Percentiles rank a stretch among this genome's conserved stretches.
These are phyloP conservation scores for Eupristina koningsbergeri DNA, from an alignment of 1,140 invertebrate genomes.

Conservation along the genomic window DNA sequence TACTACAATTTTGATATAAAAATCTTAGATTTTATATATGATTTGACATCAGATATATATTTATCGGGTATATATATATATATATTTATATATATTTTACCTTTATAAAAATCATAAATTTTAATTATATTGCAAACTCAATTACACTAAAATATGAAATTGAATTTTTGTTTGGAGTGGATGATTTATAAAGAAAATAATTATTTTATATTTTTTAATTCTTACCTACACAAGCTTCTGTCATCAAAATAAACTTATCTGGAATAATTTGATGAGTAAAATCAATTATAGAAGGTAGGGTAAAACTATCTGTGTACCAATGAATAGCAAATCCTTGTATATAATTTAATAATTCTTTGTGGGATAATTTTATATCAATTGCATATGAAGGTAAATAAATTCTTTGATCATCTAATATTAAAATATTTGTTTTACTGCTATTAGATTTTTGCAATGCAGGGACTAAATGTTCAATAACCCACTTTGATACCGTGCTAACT, in stretches of 20 bases:
- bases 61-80: too few relatives aligned
- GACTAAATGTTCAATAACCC: constrained; percentile 80
- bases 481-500: constrained; percentile 71
- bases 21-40: too few relatives aligned
- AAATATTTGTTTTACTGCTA: constrained; percentile 76
- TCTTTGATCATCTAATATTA: constrained; percentile 84
- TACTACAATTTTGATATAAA: constrained; percentile 73
- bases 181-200: neutral
- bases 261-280: constrained; percentile 76
- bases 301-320: constrained; percentile 78
- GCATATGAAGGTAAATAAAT: constrained; percentile 76
- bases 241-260: constrained; percentile 83
- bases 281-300: constrained; percentile 74
- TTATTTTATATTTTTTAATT: neutral
- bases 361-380: constrained; percentile 8
- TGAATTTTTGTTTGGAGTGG: too few relatives aligned
- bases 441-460: constrained; percentile 78
- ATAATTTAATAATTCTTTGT: constrained; percentile 64
- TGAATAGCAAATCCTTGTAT: constrained; percentile 79
- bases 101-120: too few relatives aligned
- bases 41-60: too few relatives aligned
- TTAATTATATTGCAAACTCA: too few relatives aligned
- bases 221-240: constrained; percentile 83
- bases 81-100: too few relatives aligned
- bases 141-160: too few relatives aligned